A percentile compares a stretch with the other conserved stretches of the same genome.
phyloP scores from a whole-genome alignment of 2,797 vertebrate species.

The Takifugu ocellatus region DNA sequence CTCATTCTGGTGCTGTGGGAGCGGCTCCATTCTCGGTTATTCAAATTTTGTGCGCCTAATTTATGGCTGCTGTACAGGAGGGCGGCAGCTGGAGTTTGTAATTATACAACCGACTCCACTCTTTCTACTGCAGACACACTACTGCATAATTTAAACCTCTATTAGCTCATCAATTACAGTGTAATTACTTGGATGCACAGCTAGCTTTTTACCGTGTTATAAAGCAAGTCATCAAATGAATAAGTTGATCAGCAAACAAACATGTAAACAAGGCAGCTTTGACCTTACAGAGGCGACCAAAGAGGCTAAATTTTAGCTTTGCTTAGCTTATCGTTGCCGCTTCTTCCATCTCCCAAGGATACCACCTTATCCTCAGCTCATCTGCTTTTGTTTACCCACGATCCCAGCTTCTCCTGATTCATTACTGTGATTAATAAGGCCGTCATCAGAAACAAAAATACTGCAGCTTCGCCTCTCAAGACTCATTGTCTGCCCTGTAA shows the following conservation, averaged over 20 bases:
- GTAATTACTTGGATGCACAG: slow-evolving; percentile 70
- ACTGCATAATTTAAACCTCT: slow-evolving; percentile 73
- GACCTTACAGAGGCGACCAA: slow-evolving; percentile 23
- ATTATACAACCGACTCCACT: slow-evolving; percentile 62
- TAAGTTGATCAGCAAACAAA: slow-evolving; percentile 64
- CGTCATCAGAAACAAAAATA: slow-evolving; percentile 68
- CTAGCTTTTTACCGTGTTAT: slow-evolving; percentile 66
- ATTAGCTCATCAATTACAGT: slow-evolving; percentile 76
- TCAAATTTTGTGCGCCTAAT: slow-evolving; percentile 59
- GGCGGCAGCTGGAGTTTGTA: slow-evolving; percentile 69
- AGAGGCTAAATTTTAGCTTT: neutral
- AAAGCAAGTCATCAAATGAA: slow-evolving; percentile 63
- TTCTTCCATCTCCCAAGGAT: neutral
- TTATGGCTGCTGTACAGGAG: slow-evolving; percentile 58
- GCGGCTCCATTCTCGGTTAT: slow-evolving; percentile 41
- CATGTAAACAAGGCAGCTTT: slow-evolving; percentile 47
- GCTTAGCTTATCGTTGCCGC: too few relatives aligned
- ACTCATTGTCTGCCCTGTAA: slow-evolving; percentile 58
- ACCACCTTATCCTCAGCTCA: slow-evolving; percentile 33
- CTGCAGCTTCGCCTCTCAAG: slow-evolving; percentile 41
- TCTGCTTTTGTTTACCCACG: slow-evolving; percentile 64
- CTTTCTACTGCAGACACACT: slow-evolving; percentile 53
- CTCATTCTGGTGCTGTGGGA: slow-evolving; percentile 16
- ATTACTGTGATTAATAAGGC: slow-evolving; percentile 77
- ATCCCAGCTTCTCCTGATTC: slow-evolving; percentile 60